These are phyloP conservation scores for Stenodera caucasica DNA, from an alignment of 2,888 invertebrate genomes.

Conservation along the genomic window DNA sequence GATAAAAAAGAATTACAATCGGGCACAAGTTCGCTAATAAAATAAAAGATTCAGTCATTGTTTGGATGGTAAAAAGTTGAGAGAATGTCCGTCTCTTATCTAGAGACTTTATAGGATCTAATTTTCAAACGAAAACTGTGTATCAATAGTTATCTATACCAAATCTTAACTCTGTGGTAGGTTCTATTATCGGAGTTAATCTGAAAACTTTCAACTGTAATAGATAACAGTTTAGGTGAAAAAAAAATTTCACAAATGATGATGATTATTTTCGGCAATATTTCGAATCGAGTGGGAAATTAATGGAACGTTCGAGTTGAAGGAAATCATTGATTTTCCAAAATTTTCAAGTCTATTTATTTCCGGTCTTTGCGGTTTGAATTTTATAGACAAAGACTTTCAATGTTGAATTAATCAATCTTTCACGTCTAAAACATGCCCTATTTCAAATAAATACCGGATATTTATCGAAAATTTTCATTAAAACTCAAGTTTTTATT, in stretches of 20 bases:
- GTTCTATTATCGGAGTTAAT: no score
- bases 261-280: not conserved
- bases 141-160: no score
- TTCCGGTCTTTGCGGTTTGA: no score
- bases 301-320: constrained; percentile 19
- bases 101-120: constrained; percentile 37
- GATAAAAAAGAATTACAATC: constrained; percentile 37
- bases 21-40: constrained; percentile 41
- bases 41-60: constrained; percentile 46
- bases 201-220: no score
- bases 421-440: not conserved
- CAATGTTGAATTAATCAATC: not conserved
- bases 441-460: no score
- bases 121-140: no score
- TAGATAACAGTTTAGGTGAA: constrained; percentile 17
- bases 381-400: not conserved
- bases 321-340: no score
- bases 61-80: constrained; percentile 44
- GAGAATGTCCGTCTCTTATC: constrained; percentile 34
- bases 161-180: no score
- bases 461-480: no score
- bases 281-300: not conserved
- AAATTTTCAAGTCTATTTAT: no score
- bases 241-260: not conserved
- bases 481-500: no score